phyloP scores from a whole-genome alignment of 2,888 invertebrate species.

The Phymatocera aterrima region DNA sequence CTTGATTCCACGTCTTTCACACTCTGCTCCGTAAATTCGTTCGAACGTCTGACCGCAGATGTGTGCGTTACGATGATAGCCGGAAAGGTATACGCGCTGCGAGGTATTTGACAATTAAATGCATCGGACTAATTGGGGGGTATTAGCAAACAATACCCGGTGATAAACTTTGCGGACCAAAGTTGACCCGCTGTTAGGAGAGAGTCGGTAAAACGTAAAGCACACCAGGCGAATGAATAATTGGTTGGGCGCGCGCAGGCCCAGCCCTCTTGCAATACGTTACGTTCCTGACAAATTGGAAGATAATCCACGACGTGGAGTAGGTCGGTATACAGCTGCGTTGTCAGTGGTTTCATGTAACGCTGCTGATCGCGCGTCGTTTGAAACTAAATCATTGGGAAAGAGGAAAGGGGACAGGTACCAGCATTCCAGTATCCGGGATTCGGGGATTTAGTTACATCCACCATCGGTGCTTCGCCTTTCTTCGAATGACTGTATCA shows the following conservation, averaged over 20 bases:
- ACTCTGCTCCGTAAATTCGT: background rate
- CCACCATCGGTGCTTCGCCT: background rate
- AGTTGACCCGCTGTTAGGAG: constrained; percentile 34
- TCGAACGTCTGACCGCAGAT: background rate
- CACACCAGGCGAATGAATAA: constrained; percentile 57
- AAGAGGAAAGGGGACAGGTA: too few species aligned
- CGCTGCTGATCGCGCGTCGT: background rate
- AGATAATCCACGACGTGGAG: constrained; percentile 56
- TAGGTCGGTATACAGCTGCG: too few species aligned
- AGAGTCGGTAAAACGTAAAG: constrained; percentile 51
- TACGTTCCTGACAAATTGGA: constrained; percentile 60
- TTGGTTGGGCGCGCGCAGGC: constrained; percentile 55
- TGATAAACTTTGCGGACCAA: constrained; percentile 31
- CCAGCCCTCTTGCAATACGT: constrained; percentile 54
- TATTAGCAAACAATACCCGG: constrained; percentile 36
- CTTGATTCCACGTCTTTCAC: background rate
- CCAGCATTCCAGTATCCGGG: background rate
- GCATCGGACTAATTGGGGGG: constrained; percentile 12
- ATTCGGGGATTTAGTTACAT: background rate
- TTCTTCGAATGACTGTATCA: constrained; percentile 5
- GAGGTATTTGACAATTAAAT: background rate
- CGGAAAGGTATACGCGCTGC: background rate
- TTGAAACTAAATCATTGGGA: background rate
- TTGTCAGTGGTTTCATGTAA: constrained; percentile 22
- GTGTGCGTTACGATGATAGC: background rate